phyloP scores from a whole-genome alignment of 2,888 invertebrate genomes.

The Sipha maydis region DNA sequence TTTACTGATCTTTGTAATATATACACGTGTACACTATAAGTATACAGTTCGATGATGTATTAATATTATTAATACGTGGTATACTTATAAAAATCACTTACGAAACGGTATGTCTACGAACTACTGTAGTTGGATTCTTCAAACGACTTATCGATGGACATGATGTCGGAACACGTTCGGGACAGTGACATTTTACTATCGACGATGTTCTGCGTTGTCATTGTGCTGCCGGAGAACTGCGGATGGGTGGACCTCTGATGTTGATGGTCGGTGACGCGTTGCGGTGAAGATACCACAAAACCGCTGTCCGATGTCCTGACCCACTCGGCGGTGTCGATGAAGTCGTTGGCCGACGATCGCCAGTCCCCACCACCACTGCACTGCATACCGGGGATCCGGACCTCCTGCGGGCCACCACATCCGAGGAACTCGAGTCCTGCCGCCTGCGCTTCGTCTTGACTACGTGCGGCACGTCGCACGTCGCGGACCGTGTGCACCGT shows the following conservation, averaged over 20 bases:
- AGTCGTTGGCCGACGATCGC: conserved; percentile 57
- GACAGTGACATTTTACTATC: conserved; percentile 51
- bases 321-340: conserved; percentile 41
- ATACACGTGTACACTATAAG: background rate
- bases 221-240: background rate
- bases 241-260: background rate
- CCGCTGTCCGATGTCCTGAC: background rate
- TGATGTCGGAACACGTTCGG: conserved; percentile 52
- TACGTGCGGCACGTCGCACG: conserved; percentile 53
- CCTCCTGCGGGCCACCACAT: conserved; percentile 45
- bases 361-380: background rate
- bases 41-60: no score
- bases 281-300: conserved; percentile 28
- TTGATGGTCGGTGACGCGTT: background rate
- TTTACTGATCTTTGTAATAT: background rate
- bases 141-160: conserved; percentile 60
- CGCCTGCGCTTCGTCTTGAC: conserved; percentile 42
- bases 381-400: conserved; percentile 42
- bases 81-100: background rate
- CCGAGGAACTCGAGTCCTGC: conserved; percentile 55
- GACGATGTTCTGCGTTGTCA: background rate
- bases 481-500: conserved; percentile 52
- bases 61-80: background rate
- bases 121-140: conserved; percentile 58
- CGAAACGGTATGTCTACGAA: conserved; percentile 13